These are phyloP conservation scores for Tigriopus californicus DNA, from an alignment of 2,888 invertebrate species.

Conservation along the genomic window DNA sequence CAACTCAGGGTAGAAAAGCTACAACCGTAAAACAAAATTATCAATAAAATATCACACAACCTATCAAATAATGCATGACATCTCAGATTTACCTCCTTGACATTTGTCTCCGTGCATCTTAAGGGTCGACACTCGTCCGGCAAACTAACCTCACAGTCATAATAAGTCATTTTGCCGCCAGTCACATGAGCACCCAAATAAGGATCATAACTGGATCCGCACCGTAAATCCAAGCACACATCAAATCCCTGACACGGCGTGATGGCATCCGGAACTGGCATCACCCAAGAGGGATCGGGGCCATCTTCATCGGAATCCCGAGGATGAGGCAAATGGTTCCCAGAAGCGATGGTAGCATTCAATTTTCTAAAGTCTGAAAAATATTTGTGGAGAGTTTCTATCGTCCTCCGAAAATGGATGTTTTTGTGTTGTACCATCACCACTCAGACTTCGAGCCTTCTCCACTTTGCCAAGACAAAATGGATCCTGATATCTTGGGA, in stretches of 20 bases:
- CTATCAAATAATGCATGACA: no score
- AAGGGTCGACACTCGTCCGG: slow-evolving; percentile 4
- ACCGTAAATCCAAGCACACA: background rate
- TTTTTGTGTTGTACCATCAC: no score
- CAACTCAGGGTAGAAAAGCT: no score
- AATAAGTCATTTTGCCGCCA: slow-evolving; percentile 12
- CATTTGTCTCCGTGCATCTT: background rate
- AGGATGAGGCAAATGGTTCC: no score
- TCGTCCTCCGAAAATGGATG: no score
- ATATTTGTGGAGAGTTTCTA: no score
- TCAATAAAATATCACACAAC: no score
- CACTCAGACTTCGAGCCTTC: background rate
- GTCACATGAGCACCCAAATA: slow-evolving; percentile 8
- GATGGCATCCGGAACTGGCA: slow-evolving; percentile 4
- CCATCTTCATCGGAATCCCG: no score
- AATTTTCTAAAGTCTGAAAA: no score
- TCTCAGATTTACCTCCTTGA: background rate
- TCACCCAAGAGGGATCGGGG: background rate
- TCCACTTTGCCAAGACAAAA: background rate
- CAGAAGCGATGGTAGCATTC: no score
- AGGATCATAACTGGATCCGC: slow-evolving; percentile 9
- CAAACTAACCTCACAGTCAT: background rate
- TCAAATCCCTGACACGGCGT: slow-evolving; percentile 5
- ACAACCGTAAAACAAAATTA: no score
- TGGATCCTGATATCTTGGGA: background rate